Percentiles rank a stretch among this genome's conserved stretches.
Conservation (phyloP, 2,888 invertebrate genomes). For the Tenthredo mesomela region DNA sequence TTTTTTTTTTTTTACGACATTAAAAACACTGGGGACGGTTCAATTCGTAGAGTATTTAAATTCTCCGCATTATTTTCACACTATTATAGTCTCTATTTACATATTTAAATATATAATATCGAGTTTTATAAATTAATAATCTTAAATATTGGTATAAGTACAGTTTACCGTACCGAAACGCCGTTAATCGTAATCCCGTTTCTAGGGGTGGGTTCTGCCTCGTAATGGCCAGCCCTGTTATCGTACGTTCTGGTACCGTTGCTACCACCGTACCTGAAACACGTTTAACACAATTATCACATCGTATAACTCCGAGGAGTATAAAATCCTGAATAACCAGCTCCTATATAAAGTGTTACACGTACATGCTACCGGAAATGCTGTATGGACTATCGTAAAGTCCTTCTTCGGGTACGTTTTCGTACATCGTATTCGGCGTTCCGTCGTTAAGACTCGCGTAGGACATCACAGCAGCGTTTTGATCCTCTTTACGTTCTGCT, state of each 20-base stretch:
- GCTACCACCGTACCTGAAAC: conserved; percentile 68
- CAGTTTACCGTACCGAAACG: conserved; percentile 87
- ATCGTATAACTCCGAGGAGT: not conserved
- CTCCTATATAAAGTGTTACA: not conserved
- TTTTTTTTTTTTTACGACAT: too few species aligned
- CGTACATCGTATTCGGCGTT: conserved; percentile 79
- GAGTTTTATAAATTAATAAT: conserved; percentile 34
- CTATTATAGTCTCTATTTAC: conserved; percentile 19
- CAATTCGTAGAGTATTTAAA: not conserved
- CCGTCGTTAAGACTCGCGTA: conserved; percentile 90
- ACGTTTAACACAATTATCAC: not conserved
- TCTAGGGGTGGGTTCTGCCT: conserved; percentile 84
- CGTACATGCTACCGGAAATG: conserved; percentile 70
- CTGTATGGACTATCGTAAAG: conserved; percentile 78
- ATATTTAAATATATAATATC: conserved; percentile 38
- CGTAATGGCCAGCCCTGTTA: conserved; percentile 78
- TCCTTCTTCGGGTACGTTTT: conserved; percentile 78
- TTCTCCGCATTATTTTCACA: not conserved
- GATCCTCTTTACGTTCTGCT: conserved; percentile 91
- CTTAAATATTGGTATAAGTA: not conserved
- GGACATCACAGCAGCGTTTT: conserved; percentile 93
- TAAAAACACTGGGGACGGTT: conserved; percentile 38
- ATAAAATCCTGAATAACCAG: not conserved
- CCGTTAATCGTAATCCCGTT: conserved; percentile 93
- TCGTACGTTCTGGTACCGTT: conserved; percentile 71